Base-by-base conservation (phyloP, 2,113 vertebrate genomes). In the Brachypodius melanocephalos region DNA sequence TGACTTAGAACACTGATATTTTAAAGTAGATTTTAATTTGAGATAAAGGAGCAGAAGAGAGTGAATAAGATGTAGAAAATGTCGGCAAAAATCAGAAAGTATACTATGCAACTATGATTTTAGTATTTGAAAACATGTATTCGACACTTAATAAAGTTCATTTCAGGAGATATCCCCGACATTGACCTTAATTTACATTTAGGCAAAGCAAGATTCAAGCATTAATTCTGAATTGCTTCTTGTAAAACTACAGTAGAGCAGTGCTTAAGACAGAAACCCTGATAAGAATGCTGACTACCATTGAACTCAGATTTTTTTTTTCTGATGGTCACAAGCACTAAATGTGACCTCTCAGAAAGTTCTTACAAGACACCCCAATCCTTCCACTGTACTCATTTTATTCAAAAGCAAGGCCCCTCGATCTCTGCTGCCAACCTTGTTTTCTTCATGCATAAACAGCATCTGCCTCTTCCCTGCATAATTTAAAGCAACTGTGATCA, bases 401-500 rank as follows among this genome's bases (percentile, higher is more conserved):
- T 4, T 85, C 55, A 73, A 79, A 95, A 38, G 49, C 45, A 92
- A 63, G 16, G 6, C 26, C 12, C 8, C 17, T 59, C 31, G 42
- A 62, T 81, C 45, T 81, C n/a, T 59, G 28, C 43, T 89, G 52
- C 28, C 69, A 84, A 2, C 8, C 36, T 72, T 87, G 45, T 78
- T 93, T 86, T 55, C 24, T 36, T 51, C 51, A 17, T 29, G 25
- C 32, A 34, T 46, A 90, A 88, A 91, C 32, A 46, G 24, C 67
- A 83, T 68, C 62, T 80, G 40, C 26, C 24, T 79, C 71, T 71
- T 74, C 59, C n/a, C 16, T 66, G n/a, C 12, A 13, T 87, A 94
- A 92, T 93, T 81, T 63, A 87, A 96, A 94, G 65, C 73, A 93
- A 93, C 92, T 93, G 67, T 26, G 61, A 87, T 68, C 76, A 38